These are phyloP conservation scores for Philopedon plagiatum DNA, from an alignment of 2,888 invertebrate species.

Conservation along the genomic window DNA sequence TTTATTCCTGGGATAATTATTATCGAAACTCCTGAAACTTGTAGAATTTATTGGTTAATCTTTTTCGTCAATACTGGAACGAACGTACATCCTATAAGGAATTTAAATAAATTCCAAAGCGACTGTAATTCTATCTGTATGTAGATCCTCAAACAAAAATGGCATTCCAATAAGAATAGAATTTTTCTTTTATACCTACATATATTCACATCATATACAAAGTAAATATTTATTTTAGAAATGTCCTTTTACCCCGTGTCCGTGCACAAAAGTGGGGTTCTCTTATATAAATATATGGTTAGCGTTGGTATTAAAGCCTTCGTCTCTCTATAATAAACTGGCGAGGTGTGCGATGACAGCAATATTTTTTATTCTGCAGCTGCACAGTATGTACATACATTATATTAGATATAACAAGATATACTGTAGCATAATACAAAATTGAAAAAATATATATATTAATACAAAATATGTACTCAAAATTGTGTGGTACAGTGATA, in stretches of 20 bases:
- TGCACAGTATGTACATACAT: background rate
- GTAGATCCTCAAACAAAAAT: constrained; percentile 17
- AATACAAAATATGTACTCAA: too few relatives aligned
- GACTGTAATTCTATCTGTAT: too few relatives aligned
- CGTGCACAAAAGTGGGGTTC: constrained; percentile 62
- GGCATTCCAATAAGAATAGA: constrained; percentile 16
- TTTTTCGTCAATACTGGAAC: too few relatives aligned
- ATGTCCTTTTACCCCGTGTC: constrained; percentile 63
- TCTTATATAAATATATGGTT: constrained; percentile 63
- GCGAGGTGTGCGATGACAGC: background rate
- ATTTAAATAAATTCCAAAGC: too few relatives aligned
- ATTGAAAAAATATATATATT: too few relatives aligned
- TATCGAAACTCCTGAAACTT: too few relatives aligned
- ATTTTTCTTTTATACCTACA: constrained; percentile 20
- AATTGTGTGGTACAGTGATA: too few relatives aligned
- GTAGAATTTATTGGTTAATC: too few relatives aligned
- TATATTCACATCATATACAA: constrained; percentile 49
- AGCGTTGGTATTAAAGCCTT: constrained; percentile 31
- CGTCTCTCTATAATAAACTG: background rate
- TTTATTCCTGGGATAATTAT: too few relatives aligned
- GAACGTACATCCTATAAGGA: too few relatives aligned
- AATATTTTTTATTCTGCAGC: background rate
- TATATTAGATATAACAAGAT: too few relatives aligned
- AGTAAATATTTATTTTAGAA: constrained; percentile 69
- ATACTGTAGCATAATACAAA: too few relatives aligned